phyloP scores from a whole-genome alignment of 64 coral and sea anemone genomes.

The Porites australiensis region DNA sequence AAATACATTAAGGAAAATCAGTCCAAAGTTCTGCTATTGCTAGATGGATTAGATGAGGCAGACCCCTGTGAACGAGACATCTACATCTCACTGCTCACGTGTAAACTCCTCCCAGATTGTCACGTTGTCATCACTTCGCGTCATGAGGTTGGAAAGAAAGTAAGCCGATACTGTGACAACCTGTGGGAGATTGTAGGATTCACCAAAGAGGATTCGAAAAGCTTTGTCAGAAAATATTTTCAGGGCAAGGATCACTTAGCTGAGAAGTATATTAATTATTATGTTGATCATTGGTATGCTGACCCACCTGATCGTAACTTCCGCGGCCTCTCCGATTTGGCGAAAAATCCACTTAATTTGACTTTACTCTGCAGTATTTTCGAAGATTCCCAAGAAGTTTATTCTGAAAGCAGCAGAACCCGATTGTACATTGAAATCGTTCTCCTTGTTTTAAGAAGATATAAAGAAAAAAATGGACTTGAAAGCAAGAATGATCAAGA shows the following conservation, averaged over 20 bases:
- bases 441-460: not conserved
- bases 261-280: too few relatives aligned
- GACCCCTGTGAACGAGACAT: not conserved
- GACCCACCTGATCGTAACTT: too few relatives aligned
- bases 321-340: not conserved
- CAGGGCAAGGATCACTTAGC: not conserved
- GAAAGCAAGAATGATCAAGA: too few relatives aligned
- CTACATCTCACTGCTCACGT: too few relatives aligned
- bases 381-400: not conserved
- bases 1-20: conserved; percentile 9
- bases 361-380: not conserved
- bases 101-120: not conserved
- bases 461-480: not conserved
- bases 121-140: not conserved
- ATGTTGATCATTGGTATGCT: not conserved
- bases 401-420: not conserved
- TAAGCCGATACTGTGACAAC: conserved; percentile 7
- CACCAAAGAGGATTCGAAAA: not conserved
- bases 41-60: conserved; percentile 34
- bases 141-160: not conserved
- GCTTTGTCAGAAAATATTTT: not conserved
- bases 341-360: not conserved
- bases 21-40: conserved; percentile 1
- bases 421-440: not conserved
- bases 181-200: not conserved